A percentile compares a stretch with the other conserved stretches of the same genome.
Evolutionary conservation across 1,140 invertebrate species (phyloP).

Genomic region (Conus betulinus): DNA sequence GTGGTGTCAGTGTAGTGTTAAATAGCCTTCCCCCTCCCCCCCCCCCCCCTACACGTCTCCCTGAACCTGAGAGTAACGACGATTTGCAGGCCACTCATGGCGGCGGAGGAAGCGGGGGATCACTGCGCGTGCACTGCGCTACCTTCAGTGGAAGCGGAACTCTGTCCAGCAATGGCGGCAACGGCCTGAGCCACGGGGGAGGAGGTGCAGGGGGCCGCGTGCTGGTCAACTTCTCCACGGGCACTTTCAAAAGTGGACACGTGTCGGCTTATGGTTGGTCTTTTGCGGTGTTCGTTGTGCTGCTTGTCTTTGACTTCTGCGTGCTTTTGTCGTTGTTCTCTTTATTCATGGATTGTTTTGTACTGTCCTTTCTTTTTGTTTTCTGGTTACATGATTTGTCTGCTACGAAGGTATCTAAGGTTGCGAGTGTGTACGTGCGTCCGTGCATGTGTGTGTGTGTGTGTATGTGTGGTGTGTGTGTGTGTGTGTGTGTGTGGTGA

Average conservation of each 20-base stretch:
- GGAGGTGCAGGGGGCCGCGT: slow-evolving; percentile 62
- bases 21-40: no score
- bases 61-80: background rate
- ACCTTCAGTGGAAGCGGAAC: slow-evolving; percentile 47
- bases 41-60: no score
- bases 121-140: slow-evolving; percentile 54
- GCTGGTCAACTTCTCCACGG: slow-evolving; percentile 49
- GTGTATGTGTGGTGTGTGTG: background rate
- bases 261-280: slow-evolving; percentile 56
- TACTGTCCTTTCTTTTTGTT: background rate
- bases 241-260: slow-evolving; percentile 55
- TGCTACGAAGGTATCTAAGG: background rate
- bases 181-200: slow-evolving; percentile 47
- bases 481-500: background rate
- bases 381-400: background rate
- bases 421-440: background rate
- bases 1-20: no score
- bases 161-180: slow-evolving; percentile 57
- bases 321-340: no score
- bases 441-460: background rate
- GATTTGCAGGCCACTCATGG: slow-evolving; percentile 42
- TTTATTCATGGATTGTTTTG: background rate
- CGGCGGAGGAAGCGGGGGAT: slow-evolving; percentile 64
- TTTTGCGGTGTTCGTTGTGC: background rate
- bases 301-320: background rate